Conservation (phyloP, 2,797 vertebrate species). For the Myotis planiceps region DNA sequence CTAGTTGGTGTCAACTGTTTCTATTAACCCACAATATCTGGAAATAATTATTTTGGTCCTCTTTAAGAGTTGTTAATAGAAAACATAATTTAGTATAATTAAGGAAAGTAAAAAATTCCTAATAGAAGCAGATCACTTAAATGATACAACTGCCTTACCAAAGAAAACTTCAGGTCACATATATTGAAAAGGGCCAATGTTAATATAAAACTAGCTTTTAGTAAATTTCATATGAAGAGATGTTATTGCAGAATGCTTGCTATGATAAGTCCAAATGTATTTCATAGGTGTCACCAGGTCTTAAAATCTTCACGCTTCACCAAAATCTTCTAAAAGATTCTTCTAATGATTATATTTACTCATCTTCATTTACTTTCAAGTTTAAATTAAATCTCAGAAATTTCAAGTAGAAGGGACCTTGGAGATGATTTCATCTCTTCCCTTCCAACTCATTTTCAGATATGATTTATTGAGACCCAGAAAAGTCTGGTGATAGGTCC, state of each 20-base stretch:
- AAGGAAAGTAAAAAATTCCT: not conserved
- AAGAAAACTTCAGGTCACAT: not conserved
- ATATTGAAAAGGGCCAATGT: not conserved
- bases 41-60: not conserved
- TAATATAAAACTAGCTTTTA: not conserved
- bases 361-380: conserved; percentile 25
- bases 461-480: conserved; percentile 1
- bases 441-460: conserved; percentile 1
- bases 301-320: conserved; percentile 24
- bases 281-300: not conserved
- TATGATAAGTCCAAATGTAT: not conserved
- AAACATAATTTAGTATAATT: not conserved
- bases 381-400: conserved; percentile 16
- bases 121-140: not conserved
- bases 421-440: conserved; percentile 22
- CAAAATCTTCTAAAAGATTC: not conserved
- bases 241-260: not conserved
- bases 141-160: not conserved
- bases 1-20: not conserved
- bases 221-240: not conserved
- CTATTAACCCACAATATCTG: not conserved
- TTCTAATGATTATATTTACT: not conserved
- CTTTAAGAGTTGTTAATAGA: not conserved
- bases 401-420: not conserved
- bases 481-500: not conserved